phyloP scores from a whole-genome alignment of 2,888 invertebrate species.

The Caradrina clavipalpis region DNA sequence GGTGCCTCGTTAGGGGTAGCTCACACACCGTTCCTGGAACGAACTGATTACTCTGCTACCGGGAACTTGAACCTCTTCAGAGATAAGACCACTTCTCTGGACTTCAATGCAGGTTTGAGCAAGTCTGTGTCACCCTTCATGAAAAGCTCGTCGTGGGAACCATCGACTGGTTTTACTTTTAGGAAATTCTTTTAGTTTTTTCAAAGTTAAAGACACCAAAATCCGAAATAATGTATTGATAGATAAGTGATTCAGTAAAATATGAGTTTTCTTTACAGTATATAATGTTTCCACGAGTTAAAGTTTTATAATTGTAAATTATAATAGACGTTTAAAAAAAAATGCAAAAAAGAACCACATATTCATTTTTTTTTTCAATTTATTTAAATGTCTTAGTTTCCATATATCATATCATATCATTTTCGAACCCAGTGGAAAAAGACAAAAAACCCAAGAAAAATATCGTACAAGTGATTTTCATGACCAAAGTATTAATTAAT shows the following conservation, averaged over 20 bases:
- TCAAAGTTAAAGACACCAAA: background rate
- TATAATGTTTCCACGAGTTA: background rate
- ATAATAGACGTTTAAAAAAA: no score
- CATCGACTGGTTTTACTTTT: conserved; percentile 65
- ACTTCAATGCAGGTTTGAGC: conserved; percentile 73
- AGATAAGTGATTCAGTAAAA: background rate
- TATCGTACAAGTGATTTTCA: conserved; percentile 1
- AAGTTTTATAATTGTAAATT: background rate
- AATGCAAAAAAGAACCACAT: no score
- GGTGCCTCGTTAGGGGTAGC: conserved; percentile 69
- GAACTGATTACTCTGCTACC: conserved; percentile 72
- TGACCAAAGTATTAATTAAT: conserved; percentile 36
- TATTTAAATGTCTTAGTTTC: no score
- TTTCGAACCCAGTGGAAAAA: background rate
- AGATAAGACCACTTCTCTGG: conserved; percentile 65
- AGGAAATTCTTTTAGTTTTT: conserved; percentile 64
- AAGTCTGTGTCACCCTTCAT: conserved; percentile 71
- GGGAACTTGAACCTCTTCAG: conserved; percentile 74
- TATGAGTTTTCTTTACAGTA: background rate
- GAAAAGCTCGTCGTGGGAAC: conserved; percentile 71
- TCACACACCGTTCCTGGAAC: conserved; percentile 69
- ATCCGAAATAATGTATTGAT: background rate
- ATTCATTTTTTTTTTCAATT: no score
- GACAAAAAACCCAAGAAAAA: background rate
- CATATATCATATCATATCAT: no score